Percentiles rank a stretch among this genome's conserved stretches.
Evolutionary conservation across 2,797 vertebrate species (phyloP).

Genomic region (Siniperca undulata): DNA sequence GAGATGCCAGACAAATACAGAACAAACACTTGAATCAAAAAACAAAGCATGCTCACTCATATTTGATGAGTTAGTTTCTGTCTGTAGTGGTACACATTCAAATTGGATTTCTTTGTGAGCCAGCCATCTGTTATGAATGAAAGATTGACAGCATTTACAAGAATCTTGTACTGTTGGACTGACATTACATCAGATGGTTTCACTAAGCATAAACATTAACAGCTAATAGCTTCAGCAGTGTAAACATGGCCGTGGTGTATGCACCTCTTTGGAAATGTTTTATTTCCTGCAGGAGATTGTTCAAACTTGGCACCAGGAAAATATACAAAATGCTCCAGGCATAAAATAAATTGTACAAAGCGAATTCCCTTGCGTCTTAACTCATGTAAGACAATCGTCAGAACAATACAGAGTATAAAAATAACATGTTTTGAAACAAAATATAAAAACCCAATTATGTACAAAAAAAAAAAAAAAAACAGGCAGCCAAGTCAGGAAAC

Average conservation of each 20-base stretch:
- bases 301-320: constrained; percentile 31
- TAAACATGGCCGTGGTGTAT: constrained; percentile 26
- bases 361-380: not conserved
- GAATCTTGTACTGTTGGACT: not conserved
- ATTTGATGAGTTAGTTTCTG: not conserved
- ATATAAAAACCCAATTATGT: constrained; percentile 61
- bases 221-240: constrained; percentile 13
- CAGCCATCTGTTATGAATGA: not conserved
- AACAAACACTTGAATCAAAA: not conserved
- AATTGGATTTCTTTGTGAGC: constrained; percentile 1
- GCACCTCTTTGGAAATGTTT: constrained; percentile 36
- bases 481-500: constrained; percentile 15
- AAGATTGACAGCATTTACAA: constrained; percentile 16
- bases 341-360: constrained; percentile 49
- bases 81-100: not conserved
- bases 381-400: not conserved
- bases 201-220: not conserved
- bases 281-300: constrained; percentile 8
- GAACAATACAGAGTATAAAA: constrained; percentile 39
- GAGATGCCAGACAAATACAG: not conserved
- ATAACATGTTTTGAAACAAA: constrained; percentile 26
- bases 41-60: not conserved
- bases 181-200: not conserved
- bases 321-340: constrained; percentile 64
- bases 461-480: constrained; percentile 48